Evolutionary conservation across 2,797 vertebrate genomes (phyloP), one percentile per base, ranked within the genome.

Genomic region (Brotula barbata): DNA sequence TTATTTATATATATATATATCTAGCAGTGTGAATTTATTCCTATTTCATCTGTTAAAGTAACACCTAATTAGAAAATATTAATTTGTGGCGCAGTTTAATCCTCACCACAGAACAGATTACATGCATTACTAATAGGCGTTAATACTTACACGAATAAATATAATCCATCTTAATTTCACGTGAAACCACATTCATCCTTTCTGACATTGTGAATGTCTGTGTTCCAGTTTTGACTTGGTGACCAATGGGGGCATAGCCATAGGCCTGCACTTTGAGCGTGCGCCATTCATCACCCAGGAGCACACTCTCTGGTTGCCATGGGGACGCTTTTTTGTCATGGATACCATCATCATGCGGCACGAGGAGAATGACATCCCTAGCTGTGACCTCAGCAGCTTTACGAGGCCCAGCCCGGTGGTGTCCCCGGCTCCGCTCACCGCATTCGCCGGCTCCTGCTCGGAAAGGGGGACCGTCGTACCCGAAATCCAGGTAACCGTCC

Each of bases 301-400:
- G 64, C 96, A 98, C 83, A 98, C 96, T 0, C 90, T 98, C 42
- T 99, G 95, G 97, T 81, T 99, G 82, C 96, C 97, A 0, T 99
- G 97, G 97, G 95, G 95, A 63, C 96, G 96, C 58, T 99, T 99
- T 88, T 98, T 98, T 1, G 97, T 99, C 84, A 97, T 99, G 97
- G 97, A 99, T 73, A 98, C 96, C 80, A 93, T 99, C 19, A 72
- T 96, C 69, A 98, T 99, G 97, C 90, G 97, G 28, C 97, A 98
- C 0, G 97, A 99, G 83, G 97, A 97, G 82, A 99, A 99, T 0
- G 96, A 99, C 82, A 99, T 99, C 68, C 95, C 97, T 6, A 97
- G 96, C 91, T 99, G 97, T 42, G 97, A 99, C 87, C 92, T 99
- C 71, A 98, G 97, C 90, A 95, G 92, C 88, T 99, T 99, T 0